phyloP scores from a whole-genome alignment of 2,113 vertebrate species.

The Sylvietta virens region DNA sequence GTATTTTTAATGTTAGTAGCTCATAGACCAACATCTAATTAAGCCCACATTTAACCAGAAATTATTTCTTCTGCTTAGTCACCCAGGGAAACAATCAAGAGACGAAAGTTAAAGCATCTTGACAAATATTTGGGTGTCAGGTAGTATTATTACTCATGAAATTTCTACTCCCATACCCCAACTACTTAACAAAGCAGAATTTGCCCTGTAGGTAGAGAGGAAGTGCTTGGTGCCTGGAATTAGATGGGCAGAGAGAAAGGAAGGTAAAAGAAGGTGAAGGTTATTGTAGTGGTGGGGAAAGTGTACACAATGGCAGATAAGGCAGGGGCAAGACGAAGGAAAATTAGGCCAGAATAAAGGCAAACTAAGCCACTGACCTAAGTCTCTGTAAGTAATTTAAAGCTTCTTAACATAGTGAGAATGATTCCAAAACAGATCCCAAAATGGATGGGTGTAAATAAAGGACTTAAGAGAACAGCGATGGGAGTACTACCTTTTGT shows the following conservation, averaged over 20 bases:
- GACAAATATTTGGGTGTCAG: not conserved
- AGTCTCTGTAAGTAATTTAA: not conserved
- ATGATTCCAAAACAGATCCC: not conserved
- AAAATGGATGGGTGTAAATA: not conserved
- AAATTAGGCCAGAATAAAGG: not conserved
- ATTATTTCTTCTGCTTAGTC: constrained; percentile 16
- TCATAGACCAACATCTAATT: not conserved
- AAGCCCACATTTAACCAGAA: not conserved
- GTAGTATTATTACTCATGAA: not conserved
- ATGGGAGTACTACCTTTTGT: not conserved
- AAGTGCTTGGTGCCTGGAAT: not conserved
- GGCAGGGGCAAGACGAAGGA: not conserved
- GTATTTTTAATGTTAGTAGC: not conserved
- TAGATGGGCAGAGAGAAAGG: not conserved
- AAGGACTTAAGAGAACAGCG: not conserved
- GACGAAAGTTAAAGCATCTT: not conserved
- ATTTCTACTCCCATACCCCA: not conserved
- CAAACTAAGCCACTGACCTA: not conserved
- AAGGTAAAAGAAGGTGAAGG: not conserved
- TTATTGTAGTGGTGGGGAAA: not conserved
- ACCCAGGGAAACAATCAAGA: not conserved
- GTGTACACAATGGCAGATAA: not conserved
- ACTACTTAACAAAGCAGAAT: not conserved
- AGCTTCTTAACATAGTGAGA: not conserved
- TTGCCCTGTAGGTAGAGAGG: not conserved